These are phyloP conservation scores for Leucophenga maculata DNA, from an alignment of 2,888 invertebrate genomes.

Conservation along the genomic window DNA sequence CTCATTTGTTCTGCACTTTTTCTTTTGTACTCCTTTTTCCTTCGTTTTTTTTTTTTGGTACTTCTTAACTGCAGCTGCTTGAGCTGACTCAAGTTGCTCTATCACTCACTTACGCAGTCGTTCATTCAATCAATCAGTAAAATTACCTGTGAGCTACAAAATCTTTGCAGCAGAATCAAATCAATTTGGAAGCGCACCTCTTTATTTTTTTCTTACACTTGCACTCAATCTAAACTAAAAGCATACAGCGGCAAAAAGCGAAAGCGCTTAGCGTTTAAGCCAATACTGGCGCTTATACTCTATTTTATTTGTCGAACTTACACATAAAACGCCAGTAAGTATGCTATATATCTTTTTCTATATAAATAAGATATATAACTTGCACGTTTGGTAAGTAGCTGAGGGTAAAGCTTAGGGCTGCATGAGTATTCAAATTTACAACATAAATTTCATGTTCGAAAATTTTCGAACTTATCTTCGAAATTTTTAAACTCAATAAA, in stretches of 20 bases:
- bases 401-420: no score
- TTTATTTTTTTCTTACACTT: neutral
- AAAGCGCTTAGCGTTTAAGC: slow-evolving; percentile 1
- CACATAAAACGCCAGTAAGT: no score
- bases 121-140: slow-evolving; percentile 25
- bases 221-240: slow-evolving; percentile 1
- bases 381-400: no score
- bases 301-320: no score
- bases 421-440: no score
- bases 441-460: neutral
- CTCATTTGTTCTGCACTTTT: neutral
- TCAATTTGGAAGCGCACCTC: slow-evolving; percentile 8
- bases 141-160: slow-evolving; percentile 25
- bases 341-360: no score
- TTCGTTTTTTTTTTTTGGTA: no score
- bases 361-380: no score
- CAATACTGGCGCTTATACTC: neutral
- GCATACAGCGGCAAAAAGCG: neutral
- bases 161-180: slow-evolving; percentile 24
- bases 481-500: neutral
- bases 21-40: neutral
- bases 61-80: no score
- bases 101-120: neutral
- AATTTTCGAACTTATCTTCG: slow-evolving; percentile 3
- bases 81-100: neutral